phyloP scores from a whole-genome alignment of 2,797 vertebrate species.

The Lacerta agilis region DNA sequence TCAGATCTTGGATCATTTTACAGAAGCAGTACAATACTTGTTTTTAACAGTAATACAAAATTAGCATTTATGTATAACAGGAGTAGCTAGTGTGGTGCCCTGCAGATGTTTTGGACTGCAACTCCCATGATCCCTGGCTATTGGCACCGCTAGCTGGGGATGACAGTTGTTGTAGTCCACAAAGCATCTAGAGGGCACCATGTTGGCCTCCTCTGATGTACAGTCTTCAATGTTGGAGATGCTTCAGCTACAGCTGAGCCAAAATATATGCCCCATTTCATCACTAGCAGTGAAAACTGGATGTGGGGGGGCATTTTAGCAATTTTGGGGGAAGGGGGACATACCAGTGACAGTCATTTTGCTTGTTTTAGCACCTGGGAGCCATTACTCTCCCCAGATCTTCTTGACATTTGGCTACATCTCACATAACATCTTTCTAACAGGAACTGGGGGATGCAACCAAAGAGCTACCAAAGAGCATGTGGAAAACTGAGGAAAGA shows the following conservation, averaged over 20 bases:
- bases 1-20: neutral
- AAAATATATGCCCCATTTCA: neutral
- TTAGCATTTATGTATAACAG: neutral
- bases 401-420: neutral
- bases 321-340: neutral
- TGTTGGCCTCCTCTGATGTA: too few relatives aligned
- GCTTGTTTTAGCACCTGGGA: neutral
- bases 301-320: neutral
- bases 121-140: too few relatives aligned
- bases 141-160: too few relatives aligned
- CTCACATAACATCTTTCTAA: neutral
- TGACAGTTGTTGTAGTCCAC: too few relatives aligned
- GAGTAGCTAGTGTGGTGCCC: too few relatives aligned
- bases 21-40: neutral
- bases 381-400: neutral
- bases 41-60: neutral
- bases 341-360: neutral
- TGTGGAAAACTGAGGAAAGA: neutral
- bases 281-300: neutral
- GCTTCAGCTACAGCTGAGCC: neutral
- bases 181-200: too few relatives aligned
- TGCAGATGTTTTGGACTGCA: too few relatives aligned
- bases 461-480: neutral
- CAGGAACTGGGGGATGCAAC: neutral
- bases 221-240: neutral